Evolutionary conservation across 2,797 vertebrate genomes (phyloP).

Genomic region (Muraenolepis orangiensis): DNA sequence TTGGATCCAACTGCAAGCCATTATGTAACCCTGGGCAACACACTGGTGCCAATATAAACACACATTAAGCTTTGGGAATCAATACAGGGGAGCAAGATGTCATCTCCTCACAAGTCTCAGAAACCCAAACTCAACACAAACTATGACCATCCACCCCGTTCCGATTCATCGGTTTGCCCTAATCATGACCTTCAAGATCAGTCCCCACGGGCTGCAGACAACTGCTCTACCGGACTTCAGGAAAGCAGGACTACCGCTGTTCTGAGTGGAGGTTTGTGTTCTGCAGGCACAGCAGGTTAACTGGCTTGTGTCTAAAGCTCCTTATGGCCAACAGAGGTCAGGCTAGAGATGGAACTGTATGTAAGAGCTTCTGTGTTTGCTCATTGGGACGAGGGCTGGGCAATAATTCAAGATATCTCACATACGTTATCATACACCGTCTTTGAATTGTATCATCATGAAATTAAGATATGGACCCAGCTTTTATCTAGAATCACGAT

Average conservation of each 20-base stretch:
- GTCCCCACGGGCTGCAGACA: neutral
- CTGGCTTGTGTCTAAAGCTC: neutral
- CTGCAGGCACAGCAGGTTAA: neutral
- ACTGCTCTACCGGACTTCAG: neutral
- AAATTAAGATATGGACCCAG: too few relatives aligned
- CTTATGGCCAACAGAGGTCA: constrained; percentile 39
- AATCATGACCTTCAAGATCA: constrained; percentile 4
- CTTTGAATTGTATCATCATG: too few relatives aligned
- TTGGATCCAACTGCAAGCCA: constrained; percentile 46
- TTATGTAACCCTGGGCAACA: constrained; percentile 68
- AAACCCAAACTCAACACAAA: constrained; percentile 8
- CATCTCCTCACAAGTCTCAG: neutral
- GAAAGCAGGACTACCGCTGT: neutral
- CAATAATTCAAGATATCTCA: too few relatives aligned
- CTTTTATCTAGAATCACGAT: too few relatives aligned
- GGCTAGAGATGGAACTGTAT: constrained; percentile 3
- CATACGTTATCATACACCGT: too few relatives aligned
- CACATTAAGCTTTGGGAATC: constrained; percentile 41
- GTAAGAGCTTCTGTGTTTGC: neutral
- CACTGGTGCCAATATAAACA: constrained; percentile 64
- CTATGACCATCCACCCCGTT: neutral
- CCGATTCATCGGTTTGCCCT: neutral
- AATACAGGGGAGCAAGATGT: neutral
- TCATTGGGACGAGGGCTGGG: too few relatives aligned
- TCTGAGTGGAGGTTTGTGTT: constrained; percentile 2